Evolutionary conservation across 2,797 vertebrate species (phyloP).

Genomic region (Mormyrops boulengeri): DNA sequence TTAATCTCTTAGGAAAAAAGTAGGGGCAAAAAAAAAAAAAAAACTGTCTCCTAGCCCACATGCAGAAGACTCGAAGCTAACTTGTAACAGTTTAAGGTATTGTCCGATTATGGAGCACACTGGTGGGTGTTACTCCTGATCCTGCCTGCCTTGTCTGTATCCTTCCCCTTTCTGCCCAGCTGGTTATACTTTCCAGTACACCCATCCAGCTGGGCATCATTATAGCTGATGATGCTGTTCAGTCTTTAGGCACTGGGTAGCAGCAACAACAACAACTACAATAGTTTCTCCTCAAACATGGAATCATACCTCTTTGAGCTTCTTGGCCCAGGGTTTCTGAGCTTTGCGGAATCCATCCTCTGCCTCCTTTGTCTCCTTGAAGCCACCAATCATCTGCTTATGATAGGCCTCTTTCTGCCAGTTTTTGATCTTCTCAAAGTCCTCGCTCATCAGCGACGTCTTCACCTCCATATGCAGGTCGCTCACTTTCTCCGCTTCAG

Average conservation of each 20-base stretch:
- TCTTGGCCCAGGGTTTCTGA: conserved; percentile 98
- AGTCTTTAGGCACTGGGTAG: neutral
- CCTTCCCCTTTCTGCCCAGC: neutral
- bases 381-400: conserved; percentile 98
- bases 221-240: neutral
- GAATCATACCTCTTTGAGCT: conserved; percentile 84
- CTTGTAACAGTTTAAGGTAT: neutral
- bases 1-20: neutral
- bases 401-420: conserved; percentile 96
- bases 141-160: neutral
- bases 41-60: neutral
- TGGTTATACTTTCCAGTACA: neutral
- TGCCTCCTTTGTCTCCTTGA: conserved; percentile 93
- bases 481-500: conserved; percentile 90
- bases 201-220: neutral
- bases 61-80: neutral
- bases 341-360: conserved; percentile 96
- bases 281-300: neutral
- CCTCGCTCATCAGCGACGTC: conserved; percentile 81
- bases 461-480: conserved; percentile 95
- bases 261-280: neutral
- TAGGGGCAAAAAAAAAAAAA: neutral
- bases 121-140: neutral
- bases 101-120: neutral
- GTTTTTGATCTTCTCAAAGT: conserved; percentile 96